These are phyloP conservation scores for Melanotaenia parkinsoni DNA, from an alignment of 2,797 vertebrate species.

Conservation along the genomic window DNA sequence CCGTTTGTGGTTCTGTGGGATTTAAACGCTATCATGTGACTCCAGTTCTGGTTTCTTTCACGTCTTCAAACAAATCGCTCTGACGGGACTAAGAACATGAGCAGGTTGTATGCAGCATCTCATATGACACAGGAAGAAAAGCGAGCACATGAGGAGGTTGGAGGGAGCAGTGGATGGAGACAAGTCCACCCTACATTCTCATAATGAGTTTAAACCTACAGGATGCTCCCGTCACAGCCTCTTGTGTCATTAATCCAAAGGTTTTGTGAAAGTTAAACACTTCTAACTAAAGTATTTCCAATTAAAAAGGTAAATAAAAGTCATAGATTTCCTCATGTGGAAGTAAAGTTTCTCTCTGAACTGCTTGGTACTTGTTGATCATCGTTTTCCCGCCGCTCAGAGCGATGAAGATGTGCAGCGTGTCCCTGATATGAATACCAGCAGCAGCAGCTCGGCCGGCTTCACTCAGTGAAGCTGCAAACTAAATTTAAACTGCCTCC, in stretches of 20 bases:
- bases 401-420: slow-evolving; percentile 6
- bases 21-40: neutral
- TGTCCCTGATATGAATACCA: slow-evolving; percentile 8
- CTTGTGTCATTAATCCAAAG: neutral
- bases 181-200: neutral
- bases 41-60: neutral
- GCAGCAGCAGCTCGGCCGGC: slow-evolving; percentile 18
- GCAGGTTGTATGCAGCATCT: no score
- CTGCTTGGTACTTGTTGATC: slow-evolving; percentile 6
- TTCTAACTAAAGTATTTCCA: neutral
- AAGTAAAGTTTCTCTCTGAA: no score
- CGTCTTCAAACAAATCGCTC: neutral
- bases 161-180: no score
- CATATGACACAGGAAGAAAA: neutral
- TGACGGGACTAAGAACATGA: no score
- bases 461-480: neutral
- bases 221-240: neutral
- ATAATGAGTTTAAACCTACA: no score
- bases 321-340: neutral
- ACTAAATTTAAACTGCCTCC: slow-evolving; percentile 59
- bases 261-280: neutral
- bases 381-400: neutral
- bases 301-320: neutral
- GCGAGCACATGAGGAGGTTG: no score
- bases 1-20: neutral